These are phyloP conservation scores for Harmothoe impar DNA, from an alignment of 2,888 invertebrate species.

Conservation along the genomic window DNA sequence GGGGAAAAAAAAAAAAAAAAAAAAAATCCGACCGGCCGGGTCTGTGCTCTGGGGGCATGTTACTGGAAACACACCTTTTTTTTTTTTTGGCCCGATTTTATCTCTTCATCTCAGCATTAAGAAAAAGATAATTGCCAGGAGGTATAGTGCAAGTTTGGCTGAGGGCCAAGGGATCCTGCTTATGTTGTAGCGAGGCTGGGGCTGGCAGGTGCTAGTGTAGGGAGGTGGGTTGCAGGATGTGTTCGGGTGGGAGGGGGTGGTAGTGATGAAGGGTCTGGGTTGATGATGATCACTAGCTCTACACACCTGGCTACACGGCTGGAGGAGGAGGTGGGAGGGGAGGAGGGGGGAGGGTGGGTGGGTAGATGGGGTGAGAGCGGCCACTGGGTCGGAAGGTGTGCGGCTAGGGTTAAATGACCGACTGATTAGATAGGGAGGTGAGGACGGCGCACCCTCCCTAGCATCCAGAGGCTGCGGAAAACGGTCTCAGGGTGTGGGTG, in stretches of 20 bases:
- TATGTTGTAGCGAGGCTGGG: background rate
- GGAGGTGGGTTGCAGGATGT: background rate
- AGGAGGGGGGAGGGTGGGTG: slow-evolving; percentile 21
- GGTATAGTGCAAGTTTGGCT: background rate
- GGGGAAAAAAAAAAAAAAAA: slow-evolving; percentile 3
- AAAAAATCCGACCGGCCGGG: background rate
- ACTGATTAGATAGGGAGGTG: slow-evolving; percentile 45
- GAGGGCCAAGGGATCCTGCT: slow-evolving; percentile 6
- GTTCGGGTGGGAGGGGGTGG: background rate
- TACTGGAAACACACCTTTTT: background rate
- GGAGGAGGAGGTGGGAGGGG: slow-evolving; percentile 20
- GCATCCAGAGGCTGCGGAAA: too few species aligned
- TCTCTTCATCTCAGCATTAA: background rate
- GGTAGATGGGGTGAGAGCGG: slow-evolving; percentile 19
- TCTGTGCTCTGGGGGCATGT: too few species aligned
- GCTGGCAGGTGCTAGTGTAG: slow-evolving; percentile 30
- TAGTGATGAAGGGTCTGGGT: slow-evolving; percentile 33
- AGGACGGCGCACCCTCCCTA: background rate
- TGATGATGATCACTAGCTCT: slow-evolving; percentile 40
- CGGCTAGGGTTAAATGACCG: slow-evolving; percentile 27
- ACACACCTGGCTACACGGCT: slow-evolving; percentile 26
- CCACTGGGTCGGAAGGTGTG: slow-evolving; percentile 43
- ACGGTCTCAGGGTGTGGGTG: too few species aligned
- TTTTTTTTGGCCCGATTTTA: too few species aligned
- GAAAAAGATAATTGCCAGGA: background rate